Evolutionary conservation across 2,113 vertebrate genomes (phyloP), one percentile per base, ranked within the genome.

Genomic region (Malurus elegans): DNA sequence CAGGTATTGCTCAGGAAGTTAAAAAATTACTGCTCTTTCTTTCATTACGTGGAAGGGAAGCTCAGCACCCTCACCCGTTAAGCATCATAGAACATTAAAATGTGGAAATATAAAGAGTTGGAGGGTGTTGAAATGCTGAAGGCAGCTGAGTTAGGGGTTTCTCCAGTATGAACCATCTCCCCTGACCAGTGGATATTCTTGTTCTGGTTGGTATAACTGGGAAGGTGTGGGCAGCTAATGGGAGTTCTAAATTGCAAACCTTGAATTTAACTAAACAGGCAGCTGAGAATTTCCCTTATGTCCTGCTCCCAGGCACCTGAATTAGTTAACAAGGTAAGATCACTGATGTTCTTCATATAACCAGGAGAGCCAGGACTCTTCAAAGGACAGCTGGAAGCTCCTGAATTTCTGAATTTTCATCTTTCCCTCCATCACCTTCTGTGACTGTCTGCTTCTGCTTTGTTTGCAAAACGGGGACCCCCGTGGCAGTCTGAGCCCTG

Each of bases 51-150:
- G 51, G 50, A 90, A 83, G 67, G 62, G 5, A 79, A 72, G 47
- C 26, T 65, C 25, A 54, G 26, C 29, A 58, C 19, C 8, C 36
- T 72, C 26, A 34, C 53, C 29, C 0, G 0, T n/a, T 73, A 40
- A 31, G 18, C 38, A 71, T 31, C 26, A 38, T 1, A n/a, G 51
- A 65, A 54, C n/a, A 44, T 11, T 73, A 86, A 82, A 66, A 58
- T 54, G 24, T 64, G 34, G 31, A 34, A 62, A 28, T 47, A 18
- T 7, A 36, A 79, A 72, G 11, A 26, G 8, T 2, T 58, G 13
- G 38, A 54, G 5, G 3, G 5, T 76, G 21, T 10, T 53, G 54
- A 64, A 81, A 60, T 73, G 48, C 34, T 89, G 56, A 88, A 15
- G 0, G 1, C 12, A 36, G 65, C 20, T 62, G 53, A 72, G 64